phyloP scores from a whole-genome alignment of 2,888 invertebrate genomes.

The Harpalus rufipes region DNA sequence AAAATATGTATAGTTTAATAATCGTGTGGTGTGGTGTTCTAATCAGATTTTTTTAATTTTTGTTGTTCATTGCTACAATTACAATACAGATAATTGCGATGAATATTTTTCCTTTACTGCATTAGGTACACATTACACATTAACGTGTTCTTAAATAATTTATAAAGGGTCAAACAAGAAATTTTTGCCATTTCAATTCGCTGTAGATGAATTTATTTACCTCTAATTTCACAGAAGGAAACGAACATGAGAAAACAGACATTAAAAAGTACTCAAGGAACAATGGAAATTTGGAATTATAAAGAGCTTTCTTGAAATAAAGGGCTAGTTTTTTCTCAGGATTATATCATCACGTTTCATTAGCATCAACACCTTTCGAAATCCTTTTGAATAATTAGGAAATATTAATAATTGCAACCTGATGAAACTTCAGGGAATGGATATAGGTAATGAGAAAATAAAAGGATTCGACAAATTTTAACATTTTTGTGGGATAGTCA shows the following conservation, averaged over 20 bases:
- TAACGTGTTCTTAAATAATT: too few relatives aligned
- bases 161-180: too few relatives aligned
- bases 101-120: too few relatives aligned
- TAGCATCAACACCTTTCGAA: slow-evolving; percentile 13
- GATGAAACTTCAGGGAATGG: slow-evolving; percentile 23
- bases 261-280: slow-evolving; percentile 36
- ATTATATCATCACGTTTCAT: slow-evolving; percentile 41
- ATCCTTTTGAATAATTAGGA: slow-evolving; percentile 30
- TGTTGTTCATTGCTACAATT: too few relatives aligned
- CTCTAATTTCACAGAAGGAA: too few relatives aligned
- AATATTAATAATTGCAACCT: slow-evolving; percentile 30
- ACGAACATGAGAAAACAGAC: slow-evolving; percentile 31
- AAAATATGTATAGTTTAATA: too few relatives aligned
- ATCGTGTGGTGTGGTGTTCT: too few relatives aligned
- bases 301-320: too few relatives aligned
- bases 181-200: slow-evolving; percentile 12
- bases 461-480: neutral
- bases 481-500: neutral
- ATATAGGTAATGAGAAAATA: slow-evolving; percentile 27
- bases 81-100: too few relatives aligned
- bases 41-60: too few relatives aligned
- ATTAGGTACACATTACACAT: too few relatives aligned
- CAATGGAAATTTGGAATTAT: slow-evolving; percentile 14
- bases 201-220: slow-evolving; percentile 15
- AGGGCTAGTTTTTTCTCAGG: slow-evolving; percentile 36